These are phyloP conservation scores for Phyllotreta cruciferae DNA, from an alignment of 2,888 invertebrate genomes.

Conservation along the genomic window DNA sequence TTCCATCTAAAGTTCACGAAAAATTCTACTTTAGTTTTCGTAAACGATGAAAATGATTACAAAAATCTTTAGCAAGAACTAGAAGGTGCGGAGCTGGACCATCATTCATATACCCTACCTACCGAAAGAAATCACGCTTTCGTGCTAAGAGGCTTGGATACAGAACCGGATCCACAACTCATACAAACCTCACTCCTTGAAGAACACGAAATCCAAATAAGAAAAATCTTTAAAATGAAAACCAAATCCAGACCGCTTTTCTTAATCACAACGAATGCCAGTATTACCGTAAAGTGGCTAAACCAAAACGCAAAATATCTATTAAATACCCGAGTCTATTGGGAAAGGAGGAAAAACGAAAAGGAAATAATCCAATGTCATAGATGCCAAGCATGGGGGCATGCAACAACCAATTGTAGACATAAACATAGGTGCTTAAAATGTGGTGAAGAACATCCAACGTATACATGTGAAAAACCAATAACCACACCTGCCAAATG, in stretches of 20 bases:
- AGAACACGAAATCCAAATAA: constrained; percentile 2
- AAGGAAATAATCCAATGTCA: too few species aligned
- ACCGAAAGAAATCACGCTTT: constrained; percentile 26
- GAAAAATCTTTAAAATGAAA: neutral
- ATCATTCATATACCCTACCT: constrained; percentile 5
- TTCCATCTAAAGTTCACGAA: constrained; percentile 8
- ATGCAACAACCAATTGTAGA: too few species aligned
- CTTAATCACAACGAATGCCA: constrained; percentile 3
- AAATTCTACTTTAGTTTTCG: constrained; percentile 1
- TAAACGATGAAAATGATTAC: neutral
- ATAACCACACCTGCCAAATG: constrained; percentile 44
- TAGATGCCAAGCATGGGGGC: too few species aligned
- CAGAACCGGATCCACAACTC: neutral
- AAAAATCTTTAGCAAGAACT: constrained; percentile 2
- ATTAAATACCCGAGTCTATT: too few species aligned
- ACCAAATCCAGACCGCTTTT: constrained; percentile 11
- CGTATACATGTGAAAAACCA: constrained; percentile 44
- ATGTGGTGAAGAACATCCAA: too few species aligned
- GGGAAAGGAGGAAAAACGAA: too few species aligned
- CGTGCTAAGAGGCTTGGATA: constrained; percentile 24
- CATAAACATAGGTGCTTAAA: too few species aligned
- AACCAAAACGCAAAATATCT: too few species aligned
- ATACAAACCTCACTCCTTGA: neutral
- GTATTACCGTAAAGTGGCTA: too few species aligned
- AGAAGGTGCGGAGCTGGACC: constrained; percentile 5